Conservation (phyloP, 1,140 invertebrate genomes). For the Lordiphosa collinella region DNA sequence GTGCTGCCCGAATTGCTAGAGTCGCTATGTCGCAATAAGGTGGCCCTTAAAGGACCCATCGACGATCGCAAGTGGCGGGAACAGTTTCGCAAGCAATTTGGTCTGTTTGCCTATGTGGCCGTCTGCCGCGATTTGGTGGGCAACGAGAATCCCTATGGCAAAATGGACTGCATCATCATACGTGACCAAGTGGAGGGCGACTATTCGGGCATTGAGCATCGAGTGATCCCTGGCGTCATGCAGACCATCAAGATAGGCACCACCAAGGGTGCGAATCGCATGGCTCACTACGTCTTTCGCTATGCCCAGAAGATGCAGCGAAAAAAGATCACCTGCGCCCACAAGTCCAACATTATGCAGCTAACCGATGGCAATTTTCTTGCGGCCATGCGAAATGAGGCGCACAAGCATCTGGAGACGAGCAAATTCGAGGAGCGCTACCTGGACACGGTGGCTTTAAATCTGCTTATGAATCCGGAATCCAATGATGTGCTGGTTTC, state of each 20-base stretch:
- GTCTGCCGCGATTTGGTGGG: constrained; percentile 34
- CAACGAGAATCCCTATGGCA: constrained; percentile 20
- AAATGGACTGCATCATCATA: constrained; percentile 41
- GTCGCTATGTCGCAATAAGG: constrained; percentile 27
- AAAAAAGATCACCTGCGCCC: constrained; percentile 50
- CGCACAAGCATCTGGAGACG: not conserved
- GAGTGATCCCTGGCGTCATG: constrained; percentile 46
- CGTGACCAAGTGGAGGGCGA: constrained; percentile 57
- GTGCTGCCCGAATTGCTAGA: constrained; percentile 13
- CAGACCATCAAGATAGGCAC: constrained; percentile 63
- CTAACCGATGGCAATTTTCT: constrained; percentile 60
- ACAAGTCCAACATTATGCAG: constrained; percentile 59
- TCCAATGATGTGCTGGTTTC: constrained; percentile 37
- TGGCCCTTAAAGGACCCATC: constrained; percentile 51
- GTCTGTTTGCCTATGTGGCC: constrained; percentile 42
- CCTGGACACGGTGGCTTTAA: constrained; percentile 45
- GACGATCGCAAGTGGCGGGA: constrained; percentile 4
- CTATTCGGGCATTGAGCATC: constrained; percentile 60
- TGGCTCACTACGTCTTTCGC: constrained; percentile 38
- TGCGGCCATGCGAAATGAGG: constrained; percentile 27
- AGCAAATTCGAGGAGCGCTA: constrained; percentile 52
- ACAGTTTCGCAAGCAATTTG: constrained; percentile 36
- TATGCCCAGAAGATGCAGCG: constrained; percentile 31
- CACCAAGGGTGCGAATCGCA: constrained; percentile 24
- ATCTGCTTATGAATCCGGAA: constrained; percentile 32